Base-by-base conservation (phyloP, 2,888 invertebrate species). In the Diadegma fenestrale region DNA sequence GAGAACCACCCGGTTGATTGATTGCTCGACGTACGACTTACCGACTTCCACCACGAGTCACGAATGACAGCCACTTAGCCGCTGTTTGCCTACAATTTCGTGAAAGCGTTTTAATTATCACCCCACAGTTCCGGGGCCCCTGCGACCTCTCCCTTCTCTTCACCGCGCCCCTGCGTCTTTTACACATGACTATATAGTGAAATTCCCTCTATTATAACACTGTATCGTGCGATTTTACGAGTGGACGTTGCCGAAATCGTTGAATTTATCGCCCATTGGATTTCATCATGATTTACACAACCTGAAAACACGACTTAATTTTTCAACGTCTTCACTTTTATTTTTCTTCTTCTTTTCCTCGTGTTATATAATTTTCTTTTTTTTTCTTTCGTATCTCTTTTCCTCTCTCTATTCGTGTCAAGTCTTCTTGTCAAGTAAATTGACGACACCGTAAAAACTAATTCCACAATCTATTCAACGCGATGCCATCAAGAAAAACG, bases 1-100 rank as follows among this genome's bases (percentile, higher is more conserved):
- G 81, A 73, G 68, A 61, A 69, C 80, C 80, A 87, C 81, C 80
- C 88, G 92, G 90, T 92, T 93, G 94, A 94, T 94, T 93, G 94
- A 93, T 94, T 93, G 94, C 94, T 93, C 93, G 93, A 92, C 92
- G 89, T 91, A 91, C 92, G 93, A 93, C 93, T 93, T 93, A 93
- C 93, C 90, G 92, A 93, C 93, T 92, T 92, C 93, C 92, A 91
- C 89, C 86, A 86, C 88, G 90, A 92, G 91, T 92, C 92, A 93
- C 92, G 92, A 93, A 94, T 94, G 94, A 94, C 94, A 93, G 94
- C 93, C 93, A 94, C 94, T 94, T 94, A 93, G 92, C 92, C 92
- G 92, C 92, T 92, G 93, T 94, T 94, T 93, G 92, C 93, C 93
- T 93, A 94, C 93, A 93, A 93, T 93, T 93, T 93, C 91, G 91